Evolutionary conservation across 1,140 invertebrate genomes (phyloP).

Genomic region (Luehdorfia chinensis): DNA sequence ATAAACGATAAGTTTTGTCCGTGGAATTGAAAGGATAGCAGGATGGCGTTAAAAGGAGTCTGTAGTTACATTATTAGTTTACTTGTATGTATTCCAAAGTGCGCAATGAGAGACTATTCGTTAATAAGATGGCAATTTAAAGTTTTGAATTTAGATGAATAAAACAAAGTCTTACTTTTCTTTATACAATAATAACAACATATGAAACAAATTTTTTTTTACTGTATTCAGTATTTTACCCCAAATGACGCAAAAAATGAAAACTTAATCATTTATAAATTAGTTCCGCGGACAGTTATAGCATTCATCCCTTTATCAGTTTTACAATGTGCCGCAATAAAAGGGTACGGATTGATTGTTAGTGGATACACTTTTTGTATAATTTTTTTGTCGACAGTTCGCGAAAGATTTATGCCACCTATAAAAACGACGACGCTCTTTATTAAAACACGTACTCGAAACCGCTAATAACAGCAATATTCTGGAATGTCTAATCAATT

Average conservation of each 20-base stretch:
- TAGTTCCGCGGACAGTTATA: conserved; percentile 68
- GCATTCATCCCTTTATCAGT: conserved; percentile 71
- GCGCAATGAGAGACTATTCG: too few relatives aligned
- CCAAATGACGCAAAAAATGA: conserved; percentile 54
- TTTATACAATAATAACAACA: neutral
- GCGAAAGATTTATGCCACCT: conserved; percentile 48
- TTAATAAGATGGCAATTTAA: too few relatives aligned
- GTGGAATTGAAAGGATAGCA: too few relatives aligned
- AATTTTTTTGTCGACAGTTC: conserved; percentile 56
- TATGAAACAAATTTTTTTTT: conserved; percentile 6
- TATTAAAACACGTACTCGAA: too few relatives aligned
- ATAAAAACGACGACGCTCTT: neutral
- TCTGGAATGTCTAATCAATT: too few relatives aligned
- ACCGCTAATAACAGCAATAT: too few relatives aligned
- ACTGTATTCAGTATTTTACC: conserved; percentile 19
- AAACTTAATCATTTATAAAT: conserved; percentile 76
- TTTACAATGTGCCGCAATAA: conserved; percentile 67
- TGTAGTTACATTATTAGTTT: too few relatives aligned
- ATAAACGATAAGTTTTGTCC: conserved; percentile 20
- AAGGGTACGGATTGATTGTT: conserved; percentile 65
- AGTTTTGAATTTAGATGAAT: too few relatives aligned
- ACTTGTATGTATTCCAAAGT: too few relatives aligned
- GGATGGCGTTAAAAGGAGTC: too few relatives aligned
- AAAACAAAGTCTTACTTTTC: too few relatives aligned
- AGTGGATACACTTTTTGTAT: conserved; percentile 42